Evolutionary conservation across 2,888 invertebrate species (phyloP), one percentile per base, ranked within the genome.

Genomic region (Dynastes grantii): DNA sequence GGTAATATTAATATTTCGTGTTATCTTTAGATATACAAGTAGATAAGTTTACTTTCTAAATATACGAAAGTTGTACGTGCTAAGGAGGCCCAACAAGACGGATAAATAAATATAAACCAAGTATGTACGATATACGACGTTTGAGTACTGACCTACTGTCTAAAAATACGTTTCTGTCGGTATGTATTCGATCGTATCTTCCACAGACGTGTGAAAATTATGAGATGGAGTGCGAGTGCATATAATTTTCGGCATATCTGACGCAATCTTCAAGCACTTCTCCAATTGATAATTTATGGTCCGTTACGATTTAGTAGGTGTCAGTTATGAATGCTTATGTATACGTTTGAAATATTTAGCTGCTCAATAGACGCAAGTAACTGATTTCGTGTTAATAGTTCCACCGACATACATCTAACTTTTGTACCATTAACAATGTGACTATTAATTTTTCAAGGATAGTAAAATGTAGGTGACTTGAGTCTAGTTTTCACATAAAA

Each of bases 91-190:
- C 63, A 13, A 63, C 27, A 63, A 63, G 13, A 63, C 29, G 32
- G 9, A 32, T 63, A 63, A 63, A 32, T 63, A 63, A 63, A 63
- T 63, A 63, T 63, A 29, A 63, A 63, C 22, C 63, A 63, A 63
- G 63, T 32, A 58, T 58, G 55, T 22, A 63, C 32, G 32, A 49
- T 68, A 13, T 45, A 49, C 6, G n/a, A 27, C 37, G 49, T 51
- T 16, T 49, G 68, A 22, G 51, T 51, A 37, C 49, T 68, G 68
- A 68, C 68, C 68, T 68, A 68, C 68, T 68, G 68, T 49, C 49
- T 13, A 49, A 68, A 68, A 68, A 68, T 68, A 68, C 27, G 27
- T 49, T 37, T 22, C 49, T 1, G 9, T 45, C 45, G 16, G 68
- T 29, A 32, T 6, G 22, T 22, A 45, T 65, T 45, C 63, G 63